These are phyloP conservation scores for Phrynocephalus guinanensis DNA, from an alignment of 2,797 vertebrate species.

Conservation along the genomic window DNA sequence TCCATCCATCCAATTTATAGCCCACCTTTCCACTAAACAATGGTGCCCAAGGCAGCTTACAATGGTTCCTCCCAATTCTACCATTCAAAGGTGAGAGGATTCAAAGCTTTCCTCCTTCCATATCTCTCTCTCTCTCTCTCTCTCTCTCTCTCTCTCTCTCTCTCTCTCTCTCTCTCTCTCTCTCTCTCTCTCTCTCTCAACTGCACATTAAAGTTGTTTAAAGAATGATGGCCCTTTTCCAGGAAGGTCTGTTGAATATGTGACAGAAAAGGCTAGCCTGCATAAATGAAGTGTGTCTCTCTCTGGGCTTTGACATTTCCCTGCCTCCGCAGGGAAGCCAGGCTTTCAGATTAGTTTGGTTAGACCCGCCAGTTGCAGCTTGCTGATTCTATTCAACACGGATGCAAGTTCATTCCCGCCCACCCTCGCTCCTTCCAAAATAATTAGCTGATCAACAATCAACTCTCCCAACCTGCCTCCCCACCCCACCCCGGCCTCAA, in stretches of 20 bases:
- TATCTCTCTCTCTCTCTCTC: not conserved
- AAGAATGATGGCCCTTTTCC: constrained; percentile 70
- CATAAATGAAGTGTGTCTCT: constrained; percentile 75
- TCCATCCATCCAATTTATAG: too few species aligned
- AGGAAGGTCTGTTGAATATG: constrained; percentile 72
- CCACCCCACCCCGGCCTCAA: not conserved
- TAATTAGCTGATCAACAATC: constrained; percentile 77
- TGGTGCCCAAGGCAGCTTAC: too few species aligned
- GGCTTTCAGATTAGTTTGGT: constrained; percentile 80
- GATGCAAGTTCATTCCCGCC: constrained; percentile 61
- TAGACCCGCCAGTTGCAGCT: constrained; percentile 76
- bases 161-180: too few species aligned
- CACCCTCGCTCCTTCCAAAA: constrained; percentile 55
- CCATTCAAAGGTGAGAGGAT: too few species aligned
- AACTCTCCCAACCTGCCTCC: constrained; percentile 55
- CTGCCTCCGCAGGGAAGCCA: constrained; percentile 73
- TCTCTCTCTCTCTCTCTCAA: constrained; percentile 15
- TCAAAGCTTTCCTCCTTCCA: too few species aligned
- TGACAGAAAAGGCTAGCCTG: constrained; percentile 74
- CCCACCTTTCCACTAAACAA: too few species aligned
- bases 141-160: constrained; percentile 15
- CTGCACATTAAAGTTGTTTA: constrained; percentile 69
- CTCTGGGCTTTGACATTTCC: constrained; percentile 76
- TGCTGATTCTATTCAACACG: constrained; percentile 76
- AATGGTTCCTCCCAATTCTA: too few species aligned